Conservation (phyloP, 2,797 vertebrate species). For the Brotogeris chrysoptera region DNA sequence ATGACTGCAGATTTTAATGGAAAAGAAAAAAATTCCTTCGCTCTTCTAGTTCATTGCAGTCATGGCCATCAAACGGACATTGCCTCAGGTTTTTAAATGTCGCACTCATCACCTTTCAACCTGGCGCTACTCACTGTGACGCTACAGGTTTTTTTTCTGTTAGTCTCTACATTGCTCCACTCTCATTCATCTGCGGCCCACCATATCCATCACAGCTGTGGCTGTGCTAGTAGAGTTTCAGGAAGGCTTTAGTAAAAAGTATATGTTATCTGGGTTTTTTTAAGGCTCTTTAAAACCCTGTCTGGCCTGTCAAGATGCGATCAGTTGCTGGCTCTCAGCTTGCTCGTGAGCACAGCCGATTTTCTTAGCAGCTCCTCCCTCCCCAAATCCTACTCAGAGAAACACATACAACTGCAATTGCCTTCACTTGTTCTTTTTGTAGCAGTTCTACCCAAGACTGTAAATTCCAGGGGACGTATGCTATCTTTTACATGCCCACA, state of each 20-base stretch:
- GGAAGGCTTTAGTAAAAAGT: not conserved
- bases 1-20: not conserved
- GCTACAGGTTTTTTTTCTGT: not conserved
- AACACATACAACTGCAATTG: accelerated
- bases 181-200: not conserved
- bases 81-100: not conserved
- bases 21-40: not conserved
- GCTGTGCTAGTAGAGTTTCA: not conserved
- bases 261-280: not conserved
- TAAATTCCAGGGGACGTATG: not conserved
- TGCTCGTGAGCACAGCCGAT: not conserved
- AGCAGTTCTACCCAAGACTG: not conserved
- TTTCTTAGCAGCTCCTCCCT: not conserved
- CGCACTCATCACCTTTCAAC: not conserved
- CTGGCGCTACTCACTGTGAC: not conserved
- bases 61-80: not conserved
- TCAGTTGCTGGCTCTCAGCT: not conserved
- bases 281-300: not conserved
- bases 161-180: not conserved
- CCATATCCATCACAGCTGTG: not conserved
- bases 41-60: not conserved
- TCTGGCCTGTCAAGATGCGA: not conserved
- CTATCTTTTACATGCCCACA: not conserved
- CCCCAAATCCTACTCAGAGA: not conserved
- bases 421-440: not conserved